A percentile compares a stretch with the other conserved stretches of the same genome.
Evolutionary conservation across 2,888 invertebrate species (phyloP).

Genomic region (Luperina nickerlii): DNA sequence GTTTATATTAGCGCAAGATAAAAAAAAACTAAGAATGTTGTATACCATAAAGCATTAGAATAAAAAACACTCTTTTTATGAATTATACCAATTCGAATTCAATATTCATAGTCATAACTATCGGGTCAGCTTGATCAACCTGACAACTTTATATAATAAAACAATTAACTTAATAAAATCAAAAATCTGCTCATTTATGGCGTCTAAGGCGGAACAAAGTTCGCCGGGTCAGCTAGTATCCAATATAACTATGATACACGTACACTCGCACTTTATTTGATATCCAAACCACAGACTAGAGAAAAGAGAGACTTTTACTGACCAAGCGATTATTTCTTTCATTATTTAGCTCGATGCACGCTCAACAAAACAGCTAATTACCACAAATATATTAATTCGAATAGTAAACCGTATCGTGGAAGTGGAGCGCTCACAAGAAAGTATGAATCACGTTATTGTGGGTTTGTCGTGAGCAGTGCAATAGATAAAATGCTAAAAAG

Average conservation of each 20-base stretch:
- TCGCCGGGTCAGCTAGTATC: too few relatives aligned
- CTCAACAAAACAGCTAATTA: conserved; percentile 57
- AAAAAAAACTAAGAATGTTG: too few relatives aligned
- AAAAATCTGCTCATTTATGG: too few relatives aligned
- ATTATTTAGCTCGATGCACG: conserved; percentile 21
- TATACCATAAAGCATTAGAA: too few relatives aligned
- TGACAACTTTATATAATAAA: too few relatives aligned
- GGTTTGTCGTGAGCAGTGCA: conserved; percentile 31
- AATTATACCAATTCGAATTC: too few relatives aligned
- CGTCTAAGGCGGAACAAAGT: too few relatives aligned
- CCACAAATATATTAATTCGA: conserved; percentile 58
- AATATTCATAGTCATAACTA: too few relatives aligned
- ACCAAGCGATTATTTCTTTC: conserved; percentile 10
- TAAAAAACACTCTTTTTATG: too few relatives aligned
- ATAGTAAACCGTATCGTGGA: conserved; percentile 58
- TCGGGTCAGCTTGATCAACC: too few relatives aligned
- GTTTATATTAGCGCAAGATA: too few relatives aligned
- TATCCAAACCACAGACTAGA: conserved; percentile 45
- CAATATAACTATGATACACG: conserved; percentile 11
- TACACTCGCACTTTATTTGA: conserved; percentile 26
- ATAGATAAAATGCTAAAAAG: neutral
- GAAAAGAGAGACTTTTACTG: conserved; percentile 48
- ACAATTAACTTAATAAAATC: too few relatives aligned
- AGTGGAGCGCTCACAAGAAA: conserved; percentile 64
- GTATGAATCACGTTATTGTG: conserved; percentile 52